Evolutionary conservation across 2,797 vertebrate species (phyloP).

Genomic region (Myotis vivesi): DNA sequence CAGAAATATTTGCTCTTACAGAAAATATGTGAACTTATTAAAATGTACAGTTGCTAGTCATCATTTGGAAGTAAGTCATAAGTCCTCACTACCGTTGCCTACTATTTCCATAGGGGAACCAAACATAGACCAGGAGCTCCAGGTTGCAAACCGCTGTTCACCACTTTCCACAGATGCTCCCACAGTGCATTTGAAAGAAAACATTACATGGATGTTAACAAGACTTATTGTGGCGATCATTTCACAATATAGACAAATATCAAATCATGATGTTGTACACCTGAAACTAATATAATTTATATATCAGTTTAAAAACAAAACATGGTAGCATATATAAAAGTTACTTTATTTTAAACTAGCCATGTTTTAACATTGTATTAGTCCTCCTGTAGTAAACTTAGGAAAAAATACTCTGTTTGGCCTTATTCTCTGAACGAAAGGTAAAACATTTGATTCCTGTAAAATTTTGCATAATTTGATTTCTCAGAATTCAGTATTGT

Average conservation of each 20-base stretch:
- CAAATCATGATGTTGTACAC: not conserved
- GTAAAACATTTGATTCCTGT: not conserved
- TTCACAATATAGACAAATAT: not conserved
- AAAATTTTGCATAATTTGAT: constrained; percentile 3
- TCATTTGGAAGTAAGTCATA: not conserved
- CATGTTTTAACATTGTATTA: not conserved
- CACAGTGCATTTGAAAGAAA: constrained; percentile 1
- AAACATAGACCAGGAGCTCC: not conserved
- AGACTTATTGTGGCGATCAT: not conserved
- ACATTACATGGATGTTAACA: not conserved
- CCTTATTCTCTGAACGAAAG: constrained; percentile 1
- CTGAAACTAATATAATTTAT: not conserved
- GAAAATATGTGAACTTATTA: not conserved
- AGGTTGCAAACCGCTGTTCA: not conserved
- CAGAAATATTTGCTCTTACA: constrained; percentile 2
- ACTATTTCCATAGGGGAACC: not conserved
- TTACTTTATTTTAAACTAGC: constrained; percentile 12
- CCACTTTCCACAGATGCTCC: not conserved
- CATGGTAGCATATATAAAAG: not conserved
- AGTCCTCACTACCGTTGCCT: not conserved
- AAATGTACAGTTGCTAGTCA: not conserved
- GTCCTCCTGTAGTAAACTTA: not conserved
- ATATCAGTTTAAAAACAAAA: not conserved
- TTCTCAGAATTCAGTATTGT: not conserved
- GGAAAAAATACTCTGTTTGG: not conserved